Evolutionary conservation across 2,797 vertebrate genomes (phyloP).

Genomic region (Microctenopoma stevenorrisi): DNA sequence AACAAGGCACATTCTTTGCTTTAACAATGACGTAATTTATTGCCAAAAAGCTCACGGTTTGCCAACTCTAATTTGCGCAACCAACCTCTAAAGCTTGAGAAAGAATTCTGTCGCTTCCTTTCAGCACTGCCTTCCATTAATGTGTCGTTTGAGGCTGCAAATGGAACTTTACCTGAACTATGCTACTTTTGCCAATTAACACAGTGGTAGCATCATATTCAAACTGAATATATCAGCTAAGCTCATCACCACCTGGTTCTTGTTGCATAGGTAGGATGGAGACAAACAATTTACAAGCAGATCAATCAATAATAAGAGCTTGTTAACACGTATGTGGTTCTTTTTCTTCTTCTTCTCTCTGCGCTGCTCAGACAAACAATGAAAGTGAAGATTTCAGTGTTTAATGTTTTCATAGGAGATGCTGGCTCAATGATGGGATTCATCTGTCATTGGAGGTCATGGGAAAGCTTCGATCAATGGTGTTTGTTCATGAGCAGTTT

Average conservation of each 20-base stretch:
- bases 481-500: constrained; percentile 52
- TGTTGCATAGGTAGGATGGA: background rate
- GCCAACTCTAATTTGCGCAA: background rate
- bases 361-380: constrained; percentile 1
- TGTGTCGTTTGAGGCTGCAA: background rate
- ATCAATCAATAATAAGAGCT: constrained; percentile 22
- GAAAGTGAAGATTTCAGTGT: constrained; percentile 42
- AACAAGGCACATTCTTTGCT: no score
- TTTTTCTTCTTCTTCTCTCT: constrained; percentile 14
- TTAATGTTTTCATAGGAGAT: constrained; percentile 36
- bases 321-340: constrained; percentile 21
- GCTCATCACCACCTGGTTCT: background rate
- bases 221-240: background rate
- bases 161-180: background rate
- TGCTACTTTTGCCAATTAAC: no score
- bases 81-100: background rate
- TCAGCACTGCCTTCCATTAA: background rate
- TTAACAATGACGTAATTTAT: no score
- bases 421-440: constrained; percentile 32
- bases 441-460: constrained; percentile 57
- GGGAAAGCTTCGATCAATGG: constrained; percentile 42
- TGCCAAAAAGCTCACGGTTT: no score
- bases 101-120: background rate
- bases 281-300: constrained; percentile 22
- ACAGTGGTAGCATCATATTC: no score